Evolutionary conservation across 1,140 invertebrate genomes (phyloP).

Genomic region (Drosophila azteca): DNA sequence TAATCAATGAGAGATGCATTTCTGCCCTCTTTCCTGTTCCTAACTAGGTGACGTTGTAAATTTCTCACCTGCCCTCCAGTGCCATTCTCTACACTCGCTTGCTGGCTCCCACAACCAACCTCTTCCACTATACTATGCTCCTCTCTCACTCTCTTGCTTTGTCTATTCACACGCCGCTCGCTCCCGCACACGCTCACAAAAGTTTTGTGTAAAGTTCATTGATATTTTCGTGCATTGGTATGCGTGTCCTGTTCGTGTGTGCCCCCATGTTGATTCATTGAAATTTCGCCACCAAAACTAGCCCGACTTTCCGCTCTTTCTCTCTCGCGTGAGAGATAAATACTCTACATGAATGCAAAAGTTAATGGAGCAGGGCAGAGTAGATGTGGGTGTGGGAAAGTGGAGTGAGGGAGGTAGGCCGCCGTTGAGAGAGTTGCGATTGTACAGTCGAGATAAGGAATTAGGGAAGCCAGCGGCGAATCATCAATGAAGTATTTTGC

Average conservation of each 20-base stretch:
- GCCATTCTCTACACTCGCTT: slow-evolving; percentile 16
- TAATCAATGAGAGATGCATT: neutral
- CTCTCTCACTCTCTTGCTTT: slow-evolving; percentile 15
- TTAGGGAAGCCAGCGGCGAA: slow-evolving; percentile 45
- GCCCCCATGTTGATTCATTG: slow-evolving; percentile 81
- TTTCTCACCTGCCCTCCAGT: slow-evolving; percentile 41
- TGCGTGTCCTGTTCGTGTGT: slow-evolving; percentile 43
- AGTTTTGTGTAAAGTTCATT: slow-evolving; percentile 81
- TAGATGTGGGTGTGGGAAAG: neutral
- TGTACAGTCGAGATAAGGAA: slow-evolving; percentile 33
- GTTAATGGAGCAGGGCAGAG: slow-evolving; percentile 34
- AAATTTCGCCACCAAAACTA: slow-evolving; percentile 66
- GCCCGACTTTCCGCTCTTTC: slow-evolving; percentile 12
- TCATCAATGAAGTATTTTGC: slow-evolving; percentile 67
- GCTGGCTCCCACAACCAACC: slow-evolving; percentile 4
- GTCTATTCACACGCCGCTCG: slow-evolving; percentile 26
- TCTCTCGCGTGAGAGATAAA: slow-evolving; percentile 5
- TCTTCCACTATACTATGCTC: neutral
- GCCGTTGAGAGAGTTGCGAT: too few species aligned
- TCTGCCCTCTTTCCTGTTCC: too few species aligned
- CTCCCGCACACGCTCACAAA: slow-evolving; percentile 51
- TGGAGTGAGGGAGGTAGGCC: neutral
- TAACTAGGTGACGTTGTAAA: slow-evolving; percentile 3
- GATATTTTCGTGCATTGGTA: slow-evolving; percentile 78
- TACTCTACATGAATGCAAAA: slow-evolving; percentile 56